These are phyloP conservation scores for Dipodomys spectabilis DNA, from an alignment of 2,113 vertebrate genomes.

Conservation along the genomic window DNA sequence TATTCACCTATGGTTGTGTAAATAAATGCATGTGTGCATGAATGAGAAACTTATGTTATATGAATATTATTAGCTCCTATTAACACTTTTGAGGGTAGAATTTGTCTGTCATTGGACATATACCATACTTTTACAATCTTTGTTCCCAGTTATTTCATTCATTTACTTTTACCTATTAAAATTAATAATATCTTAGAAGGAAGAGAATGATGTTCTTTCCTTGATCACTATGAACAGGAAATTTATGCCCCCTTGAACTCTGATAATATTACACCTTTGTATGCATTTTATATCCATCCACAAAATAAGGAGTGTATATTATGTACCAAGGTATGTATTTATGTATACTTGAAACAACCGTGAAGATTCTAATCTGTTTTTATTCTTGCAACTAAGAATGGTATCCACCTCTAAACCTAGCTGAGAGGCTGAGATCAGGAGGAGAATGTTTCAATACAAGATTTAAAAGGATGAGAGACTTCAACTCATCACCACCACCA, in stretches of 20 bases:
- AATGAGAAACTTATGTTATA: neutral
- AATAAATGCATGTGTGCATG: neutral
- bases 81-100: neutral
- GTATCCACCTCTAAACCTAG: too few species aligned
- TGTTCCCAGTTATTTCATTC: neutral
- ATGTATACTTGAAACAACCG: neutral
- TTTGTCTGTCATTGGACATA: neutral
- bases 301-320: neutral
- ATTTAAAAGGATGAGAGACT: too few species aligned
- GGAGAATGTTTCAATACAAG: too few species aligned
- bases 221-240: neutral
- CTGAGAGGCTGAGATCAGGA: too few species aligned
- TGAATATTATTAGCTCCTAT: neutral
- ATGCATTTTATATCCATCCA: too few species aligned
- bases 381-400: too few species aligned
- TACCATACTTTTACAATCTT: neutral
- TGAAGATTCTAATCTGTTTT: too few species aligned
- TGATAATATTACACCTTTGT: too few species aligned
- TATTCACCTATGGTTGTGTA: neutral
- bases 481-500: too few species aligned
- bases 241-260: neutral
- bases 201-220: neutral
- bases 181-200: neutral
- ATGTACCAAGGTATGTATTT: neutral
- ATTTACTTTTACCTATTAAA: neutral